A percentile compares a stretch with the other conserved stretches of the same genome.
phyloP scores from a whole-genome alignment of 2,797 vertebrate species.

The Coluber constrictor region DNA sequence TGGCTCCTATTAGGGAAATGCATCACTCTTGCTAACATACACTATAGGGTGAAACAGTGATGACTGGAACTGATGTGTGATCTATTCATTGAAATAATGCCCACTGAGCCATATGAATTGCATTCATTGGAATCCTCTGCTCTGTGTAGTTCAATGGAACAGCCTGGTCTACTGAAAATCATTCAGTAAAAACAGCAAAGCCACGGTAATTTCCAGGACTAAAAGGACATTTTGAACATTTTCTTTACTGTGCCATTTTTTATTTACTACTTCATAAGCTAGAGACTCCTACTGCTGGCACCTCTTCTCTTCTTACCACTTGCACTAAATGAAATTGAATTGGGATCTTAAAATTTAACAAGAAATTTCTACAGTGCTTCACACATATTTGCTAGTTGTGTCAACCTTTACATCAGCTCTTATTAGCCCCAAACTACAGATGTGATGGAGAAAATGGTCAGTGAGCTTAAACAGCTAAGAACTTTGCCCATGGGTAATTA shows the following conservation, averaged over 20 bases:
- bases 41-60: slow-evolving; percentile 38
- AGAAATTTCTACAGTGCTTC: neutral
- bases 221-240: neutral
- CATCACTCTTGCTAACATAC: slow-evolving; percentile 30
- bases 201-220: neutral
- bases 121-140: slow-evolving; percentile 9
- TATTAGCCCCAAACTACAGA: neutral
- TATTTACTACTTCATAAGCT: neutral
- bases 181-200: neutral
- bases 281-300: neutral
- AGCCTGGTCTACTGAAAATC: neutral
- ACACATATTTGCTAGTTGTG: neutral
- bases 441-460: neutral
- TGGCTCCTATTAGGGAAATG: slow-evolving; percentile 51
- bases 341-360: neutral
- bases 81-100: slow-evolving; percentile 53
- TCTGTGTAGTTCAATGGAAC: neutral
- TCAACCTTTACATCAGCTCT: neutral
- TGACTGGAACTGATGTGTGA: slow-evolving; percentile 44
- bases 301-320: neutral
- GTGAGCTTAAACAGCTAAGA: neutral
- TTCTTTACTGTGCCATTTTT: neutral
- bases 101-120: slow-evolving; percentile 45
- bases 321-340: neutral
- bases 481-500: neutral